Evolutionary conservation across 2,113 vertebrate genomes (phyloP), one percentile per base, ranked within the genome.

Genomic region (Hiodon alosoides): DNA sequence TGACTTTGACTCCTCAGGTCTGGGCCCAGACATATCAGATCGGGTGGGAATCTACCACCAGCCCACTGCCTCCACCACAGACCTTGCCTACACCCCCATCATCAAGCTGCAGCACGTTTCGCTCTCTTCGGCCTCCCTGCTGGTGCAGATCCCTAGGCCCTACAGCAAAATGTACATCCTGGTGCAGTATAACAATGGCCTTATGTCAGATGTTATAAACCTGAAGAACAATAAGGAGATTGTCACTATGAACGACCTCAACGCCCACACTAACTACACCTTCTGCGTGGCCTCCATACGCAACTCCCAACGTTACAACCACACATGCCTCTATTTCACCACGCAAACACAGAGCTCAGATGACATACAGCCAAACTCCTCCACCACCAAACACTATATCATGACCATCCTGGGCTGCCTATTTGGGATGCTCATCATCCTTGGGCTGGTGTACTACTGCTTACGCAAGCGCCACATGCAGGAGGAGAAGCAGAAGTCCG

Each of bases 331-430:
- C 77, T 90, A 93, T 48, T 97, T 99, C 76, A 91, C 95, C 71
- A 99, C 97, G 0, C 85, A 93, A 10, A 92, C 91, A 72, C 85
- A 87, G 3, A 92, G 92, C 2, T 89, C 85, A 0, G 93, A 91
- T 8, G 94, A 96, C 71, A 87, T 87, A 59, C 86, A 73, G 14
- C 88, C 90, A 77, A 95, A 88, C 82, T 90, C 94, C 31, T 98
- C 97, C 77, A 98, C 96, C 76, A 97, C 94, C 55, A 98, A 95
- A 0, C 97, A 99, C 86, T 99, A 99, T 85, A 98, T 98, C 81
- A 98, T 99, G 95, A 99, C 97, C 77, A 98, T 97, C 79, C 85
- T 99, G 79, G 96, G 97, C 77, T 99, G 97, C 79, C 93, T 99
- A 72, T 96, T 98, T 31, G 97, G 97, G 72, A 99, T 99, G 97